phyloP scores from a whole-genome alignment of 2,797 vertebrate genomes.

The Malacoraja senta region DNA sequence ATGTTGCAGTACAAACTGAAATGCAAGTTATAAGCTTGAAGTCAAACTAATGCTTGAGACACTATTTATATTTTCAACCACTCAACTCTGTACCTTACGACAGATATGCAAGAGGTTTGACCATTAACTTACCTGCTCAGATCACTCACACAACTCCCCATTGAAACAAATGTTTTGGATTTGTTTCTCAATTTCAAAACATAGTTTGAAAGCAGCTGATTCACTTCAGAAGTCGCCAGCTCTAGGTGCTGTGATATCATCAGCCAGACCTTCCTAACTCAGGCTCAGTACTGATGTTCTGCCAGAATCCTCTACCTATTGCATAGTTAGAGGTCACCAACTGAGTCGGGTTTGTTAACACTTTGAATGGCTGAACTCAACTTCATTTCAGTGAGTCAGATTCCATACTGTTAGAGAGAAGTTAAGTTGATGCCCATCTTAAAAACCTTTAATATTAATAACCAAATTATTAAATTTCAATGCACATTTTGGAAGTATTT shows the following conservation, averaged over 20 bases:
- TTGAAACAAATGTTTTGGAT: conserved; percentile 60
- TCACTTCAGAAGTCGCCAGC: conserved; percentile 44
- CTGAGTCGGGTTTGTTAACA: conserved; percentile 50
- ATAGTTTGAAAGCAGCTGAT: conserved; percentile 57
- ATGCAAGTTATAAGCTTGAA: neutral
- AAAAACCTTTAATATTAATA: neutral
- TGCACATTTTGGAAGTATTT: neutral
- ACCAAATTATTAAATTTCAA: neutral
- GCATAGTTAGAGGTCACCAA: conserved; percentile 3
- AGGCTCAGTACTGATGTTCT: conserved; percentile 52
- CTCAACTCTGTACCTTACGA: neutral
- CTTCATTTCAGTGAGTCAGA: neutral
- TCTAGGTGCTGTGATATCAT: conserved; percentile 54
- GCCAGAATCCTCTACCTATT: conserved; percentile 47
- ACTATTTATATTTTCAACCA: neutral
- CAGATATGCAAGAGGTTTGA: conserved; percentile 17
- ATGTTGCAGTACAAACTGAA: neutral
- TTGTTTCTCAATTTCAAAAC: conserved; percentile 58
- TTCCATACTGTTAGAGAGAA: neutral
- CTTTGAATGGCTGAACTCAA: conserved; percentile 41
- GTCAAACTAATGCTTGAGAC: neutral
- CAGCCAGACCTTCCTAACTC: conserved; percentile 67
- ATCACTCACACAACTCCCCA: conserved; percentile 89
- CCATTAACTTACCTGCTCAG: conserved; percentile 77
- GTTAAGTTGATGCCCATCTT: neutral